phyloP scores from a whole-genome alignment of 2,113 vertebrate species.

The Ceyx margarethae region DNA sequence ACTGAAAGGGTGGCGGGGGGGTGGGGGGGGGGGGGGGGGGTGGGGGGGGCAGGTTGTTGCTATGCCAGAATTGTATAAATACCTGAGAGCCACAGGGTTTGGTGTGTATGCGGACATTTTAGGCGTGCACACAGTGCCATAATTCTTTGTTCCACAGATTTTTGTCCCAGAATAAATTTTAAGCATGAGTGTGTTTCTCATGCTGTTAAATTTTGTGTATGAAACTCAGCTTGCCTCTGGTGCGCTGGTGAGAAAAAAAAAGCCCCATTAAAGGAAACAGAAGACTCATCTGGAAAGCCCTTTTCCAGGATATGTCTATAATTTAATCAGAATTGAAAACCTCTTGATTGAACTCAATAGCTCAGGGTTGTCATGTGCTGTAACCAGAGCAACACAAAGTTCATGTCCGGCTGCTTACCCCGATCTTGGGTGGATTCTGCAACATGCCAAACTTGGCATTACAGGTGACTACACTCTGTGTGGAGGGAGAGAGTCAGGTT shows the following conservation, averaged over 20 bases:
- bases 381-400: not conserved
- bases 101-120: too few species aligned
- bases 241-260: not conserved
- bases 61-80: too few species aligned
- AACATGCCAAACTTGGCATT: not conserved
- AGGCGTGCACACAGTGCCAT: too few species aligned
- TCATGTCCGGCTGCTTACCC: not conserved
- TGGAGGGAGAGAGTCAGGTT: not conserved
- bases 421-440: constrained; percentile 12
- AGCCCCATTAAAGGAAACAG: not conserved
- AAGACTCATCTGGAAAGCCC: not conserved
- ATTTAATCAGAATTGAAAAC: not conserved
- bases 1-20: too few species aligned
- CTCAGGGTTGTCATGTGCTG: not conserved
- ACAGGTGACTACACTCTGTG: not conserved
- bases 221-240: not conserved
- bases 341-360: not conserved
- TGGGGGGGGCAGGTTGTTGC: too few species aligned
- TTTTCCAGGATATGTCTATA: not conserved
- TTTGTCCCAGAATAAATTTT: too few species aligned
- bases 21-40: too few species aligned
- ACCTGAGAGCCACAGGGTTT: too few species aligned
- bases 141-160: too few species aligned
- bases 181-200: too few species aligned
- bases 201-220: not conserved